Base-by-base conservation (phyloP, 2,888 invertebrate species). In the Meliscaeva auricollis region DNA sequence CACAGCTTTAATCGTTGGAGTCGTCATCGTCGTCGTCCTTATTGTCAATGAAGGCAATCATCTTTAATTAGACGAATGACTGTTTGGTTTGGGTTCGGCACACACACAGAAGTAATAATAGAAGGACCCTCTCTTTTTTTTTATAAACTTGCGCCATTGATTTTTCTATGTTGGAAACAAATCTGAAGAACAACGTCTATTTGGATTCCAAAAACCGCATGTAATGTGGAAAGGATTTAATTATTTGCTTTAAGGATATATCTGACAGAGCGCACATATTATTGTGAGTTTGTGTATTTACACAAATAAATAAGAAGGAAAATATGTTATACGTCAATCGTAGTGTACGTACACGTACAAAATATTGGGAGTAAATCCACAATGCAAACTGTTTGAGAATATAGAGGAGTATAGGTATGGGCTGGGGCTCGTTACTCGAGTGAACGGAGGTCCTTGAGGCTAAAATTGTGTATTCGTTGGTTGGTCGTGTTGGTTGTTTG, bases 221-320 rank as follows among this genome's bases (percentile, higher is more conserved):
- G 77, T 87, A 87, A 77, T 78, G n/a, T n/a, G 82, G 60, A 87
- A 87, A 87, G 87, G 87, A 82, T 87, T 87, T 87, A 87, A 87
- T 87, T 87, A 87, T 87, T 87, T 87, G 87, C 82, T 87, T 56
- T 78, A 82, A 87, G 64, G 87, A 87, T 87, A 84, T 79, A 85
- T 77, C 81, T 73, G 72, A 64, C 81, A 73, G 76, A 73, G 35
- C 72, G 70, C 44, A 41, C 52, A 72, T 75, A 76, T 15, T 11
- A 15, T 20, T 9, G n/a, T 41, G n/a, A 20, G 35, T 11, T 13
- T 22, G 3, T 8, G 32, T 58, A 48, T 77, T n/a, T 64, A 76
- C 54, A 82, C 74, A 79, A 77, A 85, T 77, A 85, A 82, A 87
- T 87, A 82, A 77, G 54, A 78, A 77, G 46, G 74, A 87, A 87